Conservation (phyloP, 2,797 vertebrate species). For the Poeciliopsis paucimaculata region DNA sequence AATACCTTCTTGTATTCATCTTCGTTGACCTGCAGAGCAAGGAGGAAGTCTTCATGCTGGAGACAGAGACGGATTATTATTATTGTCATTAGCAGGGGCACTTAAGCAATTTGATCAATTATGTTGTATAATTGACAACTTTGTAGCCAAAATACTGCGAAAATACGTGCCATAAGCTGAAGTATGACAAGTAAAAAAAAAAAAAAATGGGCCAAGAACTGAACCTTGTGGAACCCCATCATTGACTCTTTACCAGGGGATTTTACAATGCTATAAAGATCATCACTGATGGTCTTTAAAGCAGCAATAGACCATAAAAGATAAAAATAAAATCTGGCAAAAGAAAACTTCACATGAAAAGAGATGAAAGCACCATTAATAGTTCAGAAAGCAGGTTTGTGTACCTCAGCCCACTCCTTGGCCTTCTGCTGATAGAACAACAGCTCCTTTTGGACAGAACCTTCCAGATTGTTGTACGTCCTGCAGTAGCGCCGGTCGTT, state of each 20-base stretch:
- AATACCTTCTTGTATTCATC: constrained; percentile 96
- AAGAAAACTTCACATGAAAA: background rate
- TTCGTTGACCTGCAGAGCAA: constrained; percentile 97
- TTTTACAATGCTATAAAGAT: background rate
- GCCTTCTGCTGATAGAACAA: constrained; percentile 94
- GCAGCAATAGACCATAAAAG: background rate
- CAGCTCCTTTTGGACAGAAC: constrained; percentile 88
- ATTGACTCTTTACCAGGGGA: background rate
- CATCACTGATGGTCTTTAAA: background rate
- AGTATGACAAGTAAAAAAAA: background rate
- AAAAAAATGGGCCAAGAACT: background rate
- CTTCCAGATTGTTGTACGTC: constrained; percentile 86
- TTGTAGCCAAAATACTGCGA: background rate
- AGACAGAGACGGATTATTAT: constrained; percentile 5
- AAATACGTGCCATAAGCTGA: too few relatives aligned
- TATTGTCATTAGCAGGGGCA: background rate
- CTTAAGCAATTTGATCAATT: background rate
- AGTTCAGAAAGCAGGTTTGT: background rate
- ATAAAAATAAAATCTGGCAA: background rate
- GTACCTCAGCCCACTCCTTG: constrained; percentile 96
- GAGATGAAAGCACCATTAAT: background rate
- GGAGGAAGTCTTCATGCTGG: constrained; percentile 95
- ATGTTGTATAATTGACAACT: background rate
- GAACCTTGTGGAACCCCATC: background rate
- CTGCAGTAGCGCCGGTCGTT: constrained; percentile 91